phyloP scores from a whole-genome alignment of 2,888 invertebrate species.

The Ornithoptera priamus region DNA sequence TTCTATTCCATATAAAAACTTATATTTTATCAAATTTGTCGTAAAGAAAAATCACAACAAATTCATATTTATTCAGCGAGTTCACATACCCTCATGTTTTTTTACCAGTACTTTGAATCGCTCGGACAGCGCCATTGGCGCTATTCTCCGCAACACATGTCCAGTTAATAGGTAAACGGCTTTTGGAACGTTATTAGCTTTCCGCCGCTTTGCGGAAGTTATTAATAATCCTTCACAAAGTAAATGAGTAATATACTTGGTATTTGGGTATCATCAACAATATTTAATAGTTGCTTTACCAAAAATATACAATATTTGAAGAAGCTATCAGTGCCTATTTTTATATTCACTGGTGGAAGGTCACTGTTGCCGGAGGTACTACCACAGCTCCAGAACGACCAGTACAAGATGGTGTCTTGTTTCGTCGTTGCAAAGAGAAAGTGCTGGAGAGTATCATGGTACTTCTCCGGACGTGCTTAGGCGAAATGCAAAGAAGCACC shows the following conservation, averaged over 20 bases:
- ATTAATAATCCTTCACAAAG: slow-evolving; percentile 36
- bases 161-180: slow-evolving; percentile 53
- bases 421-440: no score
- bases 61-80: not conserved
- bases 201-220: slow-evolving; percentile 41
- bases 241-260: not conserved
- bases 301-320: not conserved
- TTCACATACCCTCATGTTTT: slow-evolving; percentile 32
- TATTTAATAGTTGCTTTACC: not conserved
- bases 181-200: slow-evolving; percentile 62
- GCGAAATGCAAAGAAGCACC: no score
- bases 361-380: no score
- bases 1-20: no score
- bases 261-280: not conserved
- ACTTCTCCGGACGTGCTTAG: no score
- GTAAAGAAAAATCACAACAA: no score
- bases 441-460: no score
- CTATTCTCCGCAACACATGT: slow-evolving; percentile 38
- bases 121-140: slow-evolving; percentile 48
- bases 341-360: no score
- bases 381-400: no score
- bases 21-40: no score
- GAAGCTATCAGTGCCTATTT: not conserved
- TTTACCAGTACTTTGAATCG: slow-evolving; percentile 55
- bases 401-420: no score